Conservation (phyloP, 1,140 invertebrate species). For the Drosophila takahashii region DNA sequence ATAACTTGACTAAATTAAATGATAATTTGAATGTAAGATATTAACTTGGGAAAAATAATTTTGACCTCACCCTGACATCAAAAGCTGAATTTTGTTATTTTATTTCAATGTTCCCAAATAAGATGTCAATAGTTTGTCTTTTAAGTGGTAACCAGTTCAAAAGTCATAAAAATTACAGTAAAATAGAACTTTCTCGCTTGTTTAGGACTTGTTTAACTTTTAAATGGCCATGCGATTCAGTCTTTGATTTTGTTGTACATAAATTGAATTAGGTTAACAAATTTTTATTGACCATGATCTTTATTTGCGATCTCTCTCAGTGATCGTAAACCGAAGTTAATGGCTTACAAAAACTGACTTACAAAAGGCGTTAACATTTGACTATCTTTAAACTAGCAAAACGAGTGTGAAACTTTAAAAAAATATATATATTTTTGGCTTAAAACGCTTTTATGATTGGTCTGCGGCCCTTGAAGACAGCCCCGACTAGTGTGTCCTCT, state of each 20-base stretch:
- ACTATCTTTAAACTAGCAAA: constrained; percentile 6
- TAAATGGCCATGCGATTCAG: constrained; percentile 15
- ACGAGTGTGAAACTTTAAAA: constrained; percentile 8
- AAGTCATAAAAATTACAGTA: background rate
- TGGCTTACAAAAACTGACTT: constrained; percentile 26
- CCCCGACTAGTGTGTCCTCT: constrained; percentile 28
- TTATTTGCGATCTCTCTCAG: constrained; percentile 42
- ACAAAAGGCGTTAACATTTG: constrained; percentile 23
- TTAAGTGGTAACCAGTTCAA: background rate
- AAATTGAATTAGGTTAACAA: constrained; percentile 28
- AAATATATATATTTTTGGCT: background rate
- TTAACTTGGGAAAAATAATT: too few species aligned
- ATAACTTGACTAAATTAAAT: too few species aligned
- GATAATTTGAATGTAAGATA: too few species aligned
- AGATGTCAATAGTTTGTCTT: too few species aligned
- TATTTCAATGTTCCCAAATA: too few species aligned
- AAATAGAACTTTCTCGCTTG: constrained; percentile 22
- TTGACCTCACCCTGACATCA: too few species aligned
- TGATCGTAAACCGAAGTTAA: constrained; percentile 32
- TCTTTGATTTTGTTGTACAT: constrained; percentile 13
- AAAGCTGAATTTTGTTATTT: too few species aligned
- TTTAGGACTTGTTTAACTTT: constrained; percentile 1
- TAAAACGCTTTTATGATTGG: constrained; percentile 23
- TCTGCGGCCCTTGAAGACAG: constrained; percentile 2
- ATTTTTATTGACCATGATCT: constrained; percentile 21